A percentile compares a stretch with the other conserved stretches of the same genome.
Evolutionary conservation across 2,888 invertebrate genomes (phyloP).

Genomic region (Desoria tigrina): DNA sequence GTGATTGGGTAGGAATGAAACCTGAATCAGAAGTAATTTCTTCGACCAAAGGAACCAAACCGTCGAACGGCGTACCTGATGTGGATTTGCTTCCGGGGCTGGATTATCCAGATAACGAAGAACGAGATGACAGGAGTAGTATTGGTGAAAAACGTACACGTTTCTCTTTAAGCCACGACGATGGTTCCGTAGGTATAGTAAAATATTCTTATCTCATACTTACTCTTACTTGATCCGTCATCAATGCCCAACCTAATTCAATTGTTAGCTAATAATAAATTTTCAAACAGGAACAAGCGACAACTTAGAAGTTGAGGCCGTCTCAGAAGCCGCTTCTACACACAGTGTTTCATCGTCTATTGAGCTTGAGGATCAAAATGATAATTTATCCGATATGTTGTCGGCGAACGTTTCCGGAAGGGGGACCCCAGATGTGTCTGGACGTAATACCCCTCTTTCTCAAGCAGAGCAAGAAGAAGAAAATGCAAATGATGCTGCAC

Average conservation of each 20-base stretch:
- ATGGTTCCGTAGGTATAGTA: conserved; percentile 72
- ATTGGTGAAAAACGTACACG: conserved; percentile 60
- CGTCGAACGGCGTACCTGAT: conserved; percentile 35
- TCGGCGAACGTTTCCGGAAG: conserved; percentile 91
- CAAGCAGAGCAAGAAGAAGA: conserved; percentile 67
- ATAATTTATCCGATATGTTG: conserved; percentile 95
- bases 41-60: conserved; percentile 29
- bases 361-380: conserved; percentile 75
- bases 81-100: conserved; percentile 32
- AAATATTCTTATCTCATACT: not conserved
- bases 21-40: conserved; percentile 60
- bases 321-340: conserved; percentile 93
- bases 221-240: not conserved
- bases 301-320: conserved; percentile 91
- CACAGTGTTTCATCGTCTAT: conserved; percentile 86
- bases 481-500: conserved; percentile 36
- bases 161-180: conserved; percentile 85
- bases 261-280: no score
- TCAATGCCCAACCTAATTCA: no score
- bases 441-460: conserved; percentile 92
- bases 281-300: conserved; percentile 70
- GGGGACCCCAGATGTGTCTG: conserved; percentile 93
- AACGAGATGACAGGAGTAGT: conserved; percentile 44
- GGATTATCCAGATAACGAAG: conserved; percentile 54
- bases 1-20: conserved; percentile 68